Evolutionary conservation across 1,140 invertebrate genomes (phyloP), one percentile per base, ranked within the genome.

Genomic region (Neodiprion lecontei): DNA sequence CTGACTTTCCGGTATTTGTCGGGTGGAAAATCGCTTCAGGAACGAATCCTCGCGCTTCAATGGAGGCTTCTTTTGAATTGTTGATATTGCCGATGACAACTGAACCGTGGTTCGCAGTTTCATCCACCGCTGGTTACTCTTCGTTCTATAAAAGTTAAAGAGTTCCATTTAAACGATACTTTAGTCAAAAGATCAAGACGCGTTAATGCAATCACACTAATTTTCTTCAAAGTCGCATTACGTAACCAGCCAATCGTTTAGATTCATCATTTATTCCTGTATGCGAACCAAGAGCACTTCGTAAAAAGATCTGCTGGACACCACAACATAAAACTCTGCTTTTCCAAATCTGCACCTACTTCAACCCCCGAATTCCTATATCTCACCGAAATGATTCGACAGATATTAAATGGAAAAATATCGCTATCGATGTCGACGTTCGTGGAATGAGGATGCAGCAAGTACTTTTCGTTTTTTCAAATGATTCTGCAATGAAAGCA

Each of bases 31-130:
- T 76, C 96, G 91, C 85, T 97, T 96, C 75, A 99, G 89, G 84
- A 98, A 99, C 0, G 97, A 98, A 84, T 98, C 97, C 89, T 98
- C 96, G 69, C 97, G 91, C 83, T 97, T 96, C 76, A 98, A 88
- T 1, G 95, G 93, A 28, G 95, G 94, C 80, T 96, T 96, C 86
- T 94, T 88, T 73, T 86, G 85, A 8, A 88, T 86, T 50, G 87
- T 86, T 1, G 85, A 85, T 83, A 98, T 96, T 48, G 96, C 96
- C 53, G 95, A 96, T 48, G 96, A 96, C 75, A 97, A 90, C 86
- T 97, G 96, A 72, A 98, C 96, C 2, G 96, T 97, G 28, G 96
- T 97, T 61, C 96, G 90, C 73, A 98, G 89, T 88, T 98, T 97
- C 93, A 96, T 95, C 97, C 97, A 98, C 88, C 96, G 92, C 83